These are phyloP conservation scores for Poeciliopsis gracilis DNA, from an alignment of 2,797 vertebrate species.

Conservation along the genomic window DNA sequence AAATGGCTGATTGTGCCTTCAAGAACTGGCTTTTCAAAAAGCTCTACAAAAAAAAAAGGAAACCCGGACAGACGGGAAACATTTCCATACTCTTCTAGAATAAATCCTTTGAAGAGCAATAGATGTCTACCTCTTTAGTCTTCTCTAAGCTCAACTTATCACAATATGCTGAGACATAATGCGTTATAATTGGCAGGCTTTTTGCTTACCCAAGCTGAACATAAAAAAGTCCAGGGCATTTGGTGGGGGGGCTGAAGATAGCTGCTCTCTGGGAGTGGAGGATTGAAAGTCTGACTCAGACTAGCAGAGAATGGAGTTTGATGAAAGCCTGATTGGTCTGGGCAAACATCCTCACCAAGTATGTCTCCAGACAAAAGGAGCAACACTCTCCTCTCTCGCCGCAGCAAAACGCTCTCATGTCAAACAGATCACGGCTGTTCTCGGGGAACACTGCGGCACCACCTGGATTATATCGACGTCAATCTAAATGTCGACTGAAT, in stretches of 20 bases:
- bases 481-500: conserved; percentile 49
- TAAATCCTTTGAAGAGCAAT: conserved; percentile 15
- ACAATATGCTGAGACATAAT: conserved; percentile 57
- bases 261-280: conserved; percentile 18
- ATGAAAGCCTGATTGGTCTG: conserved; percentile 75
- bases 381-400: conserved; percentile 57
- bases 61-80: conserved; percentile 10
- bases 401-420: conserved; percentile 60
- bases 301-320: conserved; percentile 57
- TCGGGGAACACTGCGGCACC: conserved; percentile 45
- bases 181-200: conserved; percentile 58
- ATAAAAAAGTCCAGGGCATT: conserved; percentile 25
- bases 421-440: conserved; percentile 58
- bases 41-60: conserved; percentile 1
- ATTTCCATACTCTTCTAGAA: conserved; percentile 41
- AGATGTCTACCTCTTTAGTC: conserved; percentile 14
- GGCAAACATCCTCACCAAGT: conserved; percentile 69
- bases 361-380: conserved; percentile 63
- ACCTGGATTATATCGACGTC: conserved; percentile 31
- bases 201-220: conserved; percentile 49
- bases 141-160: conserved; percentile 38
- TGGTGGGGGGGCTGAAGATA: conserved; percentile 19
- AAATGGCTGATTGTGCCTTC: conserved; percentile 5
- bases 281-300: conserved; percentile 38
- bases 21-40: conserved; percentile 13